Base-by-base conservation (phyloP, 2,888 invertebrate species). In the Polydrusus pterygomalis region DNA sequence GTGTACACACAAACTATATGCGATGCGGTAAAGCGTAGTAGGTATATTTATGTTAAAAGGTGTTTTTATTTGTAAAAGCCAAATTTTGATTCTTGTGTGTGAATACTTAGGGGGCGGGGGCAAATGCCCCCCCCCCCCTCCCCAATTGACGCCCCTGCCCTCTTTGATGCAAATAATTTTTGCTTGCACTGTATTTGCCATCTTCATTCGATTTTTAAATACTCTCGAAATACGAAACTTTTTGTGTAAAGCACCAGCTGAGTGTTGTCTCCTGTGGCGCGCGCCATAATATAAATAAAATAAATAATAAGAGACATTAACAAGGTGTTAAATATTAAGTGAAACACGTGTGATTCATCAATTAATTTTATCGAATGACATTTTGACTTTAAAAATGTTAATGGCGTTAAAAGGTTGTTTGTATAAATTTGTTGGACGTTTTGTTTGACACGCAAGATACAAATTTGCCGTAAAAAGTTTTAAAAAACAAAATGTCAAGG, bases 241-340 rank as follows among this genome's bases (percentile, higher is more conserved):
- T 30, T 30, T 2, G 25, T 54, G 13, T 54, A 25, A 54, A 15
- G 38, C 6, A 60, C 38, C 72, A 67, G 72, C 30, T 65, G 71
- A 43, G 20, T 65, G 71, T 72, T 63, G 6, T 11, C 11, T 64
- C 7, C 40, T 34, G 25, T 71, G 64, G 62, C 62, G 40, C 63
- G 17, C 63, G 71, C 43, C 58, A 34, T 17, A 58, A 47, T 58
- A 47, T 58, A 70, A 67, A 67, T 67, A 67, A 68, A 74, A 74
- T 74, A 68, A 67, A 74, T 74, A 74, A 51, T 13, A 68, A 58
- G 62, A 20, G 74, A 74, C 74, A 68, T 20, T 62, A 30, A 74
- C 67, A 71, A 76, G 68, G 72, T 76, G 76, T 68, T 72, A 69
- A 76, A 56, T 54, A 45, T 63, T 58, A 58, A 60, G 40, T 20